phyloP scores from a whole-genome alignment of 2,797 vertebrate genomes.

The Lithobates sylvaticus region DNA sequence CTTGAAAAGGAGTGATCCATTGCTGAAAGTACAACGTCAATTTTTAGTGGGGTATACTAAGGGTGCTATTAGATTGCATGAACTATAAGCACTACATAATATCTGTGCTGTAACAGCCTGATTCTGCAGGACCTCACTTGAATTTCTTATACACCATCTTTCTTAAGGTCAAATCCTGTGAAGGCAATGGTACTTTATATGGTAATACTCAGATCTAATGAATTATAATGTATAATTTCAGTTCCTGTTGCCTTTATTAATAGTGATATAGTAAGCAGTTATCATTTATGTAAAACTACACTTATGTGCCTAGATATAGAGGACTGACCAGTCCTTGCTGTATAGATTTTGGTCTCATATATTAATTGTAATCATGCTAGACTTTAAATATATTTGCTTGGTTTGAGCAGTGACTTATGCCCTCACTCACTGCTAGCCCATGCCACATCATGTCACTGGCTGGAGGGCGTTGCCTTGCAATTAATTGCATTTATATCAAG shows the following conservation, averaged over 20 bases:
- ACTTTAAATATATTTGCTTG: neutral
- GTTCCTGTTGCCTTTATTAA: neutral
- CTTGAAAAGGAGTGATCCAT: no score
- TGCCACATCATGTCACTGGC: neutral
- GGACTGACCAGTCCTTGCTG: neutral
- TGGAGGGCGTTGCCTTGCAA: neutral
- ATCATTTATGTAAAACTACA: neutral
- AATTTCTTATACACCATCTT: neutral
- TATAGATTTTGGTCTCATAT: neutral
- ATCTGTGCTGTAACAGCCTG: neutral
- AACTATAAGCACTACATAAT: neutral
- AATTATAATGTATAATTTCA: no score
- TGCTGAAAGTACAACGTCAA: no score
- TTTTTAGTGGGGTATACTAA: no score
- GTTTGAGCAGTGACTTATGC: neutral
- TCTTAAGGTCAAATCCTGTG: no score
- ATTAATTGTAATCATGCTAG: neutral
- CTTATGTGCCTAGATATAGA: neutral
- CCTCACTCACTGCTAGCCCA: neutral
- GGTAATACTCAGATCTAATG: no score
- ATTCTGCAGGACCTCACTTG: neutral
- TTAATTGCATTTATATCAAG: neutral
- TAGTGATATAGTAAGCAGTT: neutral
- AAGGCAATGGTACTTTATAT: no score
- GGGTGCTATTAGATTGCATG: neutral